phyloP scores from a whole-genome alignment of 1,140 invertebrate species.

The Drosophila novamexicana region DNA sequence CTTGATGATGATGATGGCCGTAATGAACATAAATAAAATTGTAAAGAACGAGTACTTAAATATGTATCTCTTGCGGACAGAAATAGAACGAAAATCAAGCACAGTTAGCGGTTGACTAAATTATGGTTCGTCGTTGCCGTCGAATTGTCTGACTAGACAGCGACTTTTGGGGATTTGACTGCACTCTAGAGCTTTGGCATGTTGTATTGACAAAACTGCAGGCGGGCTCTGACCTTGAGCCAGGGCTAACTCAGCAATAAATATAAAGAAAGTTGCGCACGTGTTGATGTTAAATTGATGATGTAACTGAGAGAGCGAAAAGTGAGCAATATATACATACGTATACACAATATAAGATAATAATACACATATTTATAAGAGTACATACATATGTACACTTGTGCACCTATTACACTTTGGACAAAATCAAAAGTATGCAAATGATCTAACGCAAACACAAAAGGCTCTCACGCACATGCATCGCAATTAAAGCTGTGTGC shows the following conservation, averaged over 20 bases:
- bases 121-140: conserved; percentile 23
- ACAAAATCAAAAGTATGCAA: conserved; percentile 24
- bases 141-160: conserved; percentile 11
- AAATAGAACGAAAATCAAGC: conserved; percentile 64
- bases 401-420: conserved; percentile 18
- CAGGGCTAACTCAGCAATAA: conserved; percentile 52
- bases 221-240: conserved; percentile 58
- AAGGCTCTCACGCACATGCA: conserved; percentile 51
- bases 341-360: conserved; percentile 5
- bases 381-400: conserved; percentile 1
- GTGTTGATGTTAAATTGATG: conserved; percentile 30
- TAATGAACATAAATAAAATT: conserved; percentile 37
- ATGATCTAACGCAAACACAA: conserved; percentile 33
- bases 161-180: conserved; percentile 24
- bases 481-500: conserved; percentile 30
- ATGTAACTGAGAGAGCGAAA: conserved; percentile 41
- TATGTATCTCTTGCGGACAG: conserved; percentile 38
- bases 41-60: conserved; percentile 29
- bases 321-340: conserved; percentile 19
- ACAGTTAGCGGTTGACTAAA: conserved; percentile 63
- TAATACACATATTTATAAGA: conserved; percentile 9
- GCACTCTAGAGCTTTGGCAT: conserved; percentile 49
- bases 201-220: conserved; percentile 78
- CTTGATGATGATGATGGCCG: conserved; percentile 29
- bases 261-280: conserved; percentile 39